phyloP scores from a whole-genome alignment of 2,113 vertebrate species.

The Neogobius melanostomus region DNA sequence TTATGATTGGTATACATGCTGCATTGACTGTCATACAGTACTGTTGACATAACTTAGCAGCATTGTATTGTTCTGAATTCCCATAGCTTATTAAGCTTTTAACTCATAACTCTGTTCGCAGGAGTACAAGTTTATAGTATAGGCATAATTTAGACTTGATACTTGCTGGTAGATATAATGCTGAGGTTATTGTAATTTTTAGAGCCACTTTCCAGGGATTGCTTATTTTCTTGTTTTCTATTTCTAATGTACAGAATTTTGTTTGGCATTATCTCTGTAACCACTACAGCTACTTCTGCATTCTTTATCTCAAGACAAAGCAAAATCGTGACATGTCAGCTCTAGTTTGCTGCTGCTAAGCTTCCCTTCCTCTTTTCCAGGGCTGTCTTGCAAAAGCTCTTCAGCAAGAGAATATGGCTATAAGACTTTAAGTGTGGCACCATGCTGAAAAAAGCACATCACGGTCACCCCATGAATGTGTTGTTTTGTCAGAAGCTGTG shows the following conservation, averaged over 20 bases:
- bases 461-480: conserved; percentile 11
- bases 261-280: neutral
- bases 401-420: conserved; percentile 23
- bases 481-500: conserved; percentile 35
- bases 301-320: conserved; percentile 2
- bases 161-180: neutral
- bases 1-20: neutral
- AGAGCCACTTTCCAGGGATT: conserved; percentile 32
- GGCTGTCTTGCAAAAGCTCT: conserved; percentile 13
- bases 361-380: conserved; percentile 18
- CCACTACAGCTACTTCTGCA: neutral
- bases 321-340: conserved; percentile 27
- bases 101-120: too few species aligned
- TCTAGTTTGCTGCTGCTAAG: conserved; percentile 20
- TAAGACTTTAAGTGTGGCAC: neutral
- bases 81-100: too few species aligned
- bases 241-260: too few species aligned
- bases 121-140: too few species aligned
- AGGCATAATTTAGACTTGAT: too few species aligned
- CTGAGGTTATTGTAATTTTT: conserved; percentile 36
- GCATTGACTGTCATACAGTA: neutral
- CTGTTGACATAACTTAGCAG: neutral
- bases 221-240: conserved; percentile 1
- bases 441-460: conserved; percentile 27
- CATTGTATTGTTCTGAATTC: too few species aligned